Evolutionary conservation across 2,888 invertebrate genomes (phyloP).

Genomic region (Cyaniris semiargus): DNA sequence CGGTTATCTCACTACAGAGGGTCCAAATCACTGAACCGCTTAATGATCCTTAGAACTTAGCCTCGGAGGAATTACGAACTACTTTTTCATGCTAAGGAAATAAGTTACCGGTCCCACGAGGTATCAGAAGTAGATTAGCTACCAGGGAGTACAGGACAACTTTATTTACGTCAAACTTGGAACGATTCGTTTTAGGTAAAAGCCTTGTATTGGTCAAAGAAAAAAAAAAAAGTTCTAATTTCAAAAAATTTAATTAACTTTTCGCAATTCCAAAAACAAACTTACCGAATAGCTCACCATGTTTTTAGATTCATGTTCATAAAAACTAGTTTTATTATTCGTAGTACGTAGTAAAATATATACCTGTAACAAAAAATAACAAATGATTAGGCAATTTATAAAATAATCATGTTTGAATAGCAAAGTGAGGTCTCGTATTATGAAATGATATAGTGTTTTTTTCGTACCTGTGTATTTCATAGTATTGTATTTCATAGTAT

Average conservation of each 20-base stretch:
- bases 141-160: not conserved
- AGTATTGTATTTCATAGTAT: not conserved
- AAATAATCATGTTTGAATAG: not conserved
- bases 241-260: not conserved
- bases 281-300: not conserved
- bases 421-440: not conserved
- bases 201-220: not conserved
- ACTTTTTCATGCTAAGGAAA: constrained; percentile 15
- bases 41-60: constrained; percentile 16
- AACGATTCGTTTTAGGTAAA: not conserved
- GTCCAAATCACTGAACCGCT: constrained; percentile 5
- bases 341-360: too few relatives aligned
- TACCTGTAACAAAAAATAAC: constrained; percentile 13
- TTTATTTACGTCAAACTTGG: not conserved
- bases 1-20: constrained; percentile 6
- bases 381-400: not conserved
- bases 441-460: not conserved
- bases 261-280: not conserved
- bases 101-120: not conserved
- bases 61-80: not conserved
- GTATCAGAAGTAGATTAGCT: not conserved
- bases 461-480: not conserved
- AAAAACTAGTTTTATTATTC: too few relatives aligned
- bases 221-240: not conserved
- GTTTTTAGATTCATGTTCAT: not conserved